These are phyloP conservation scores for Centropus bengalensis DNA, from an alignment of 2,113 vertebrate species.

Conservation along the genomic window DNA sequence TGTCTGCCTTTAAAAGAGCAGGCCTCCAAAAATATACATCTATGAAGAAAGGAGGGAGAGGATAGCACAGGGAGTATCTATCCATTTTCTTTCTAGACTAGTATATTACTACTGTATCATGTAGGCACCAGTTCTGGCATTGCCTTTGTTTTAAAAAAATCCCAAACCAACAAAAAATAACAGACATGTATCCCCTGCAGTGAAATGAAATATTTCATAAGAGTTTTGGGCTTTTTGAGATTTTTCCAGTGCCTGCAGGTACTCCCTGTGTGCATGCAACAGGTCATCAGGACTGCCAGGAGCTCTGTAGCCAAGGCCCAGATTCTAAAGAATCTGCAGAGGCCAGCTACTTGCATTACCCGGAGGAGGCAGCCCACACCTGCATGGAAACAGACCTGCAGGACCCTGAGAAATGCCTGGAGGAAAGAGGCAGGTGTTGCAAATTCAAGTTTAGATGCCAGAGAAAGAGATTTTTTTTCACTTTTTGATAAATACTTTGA, in stretches of 20 bases:
- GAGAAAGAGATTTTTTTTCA: neutral
- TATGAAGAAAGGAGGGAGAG: rapidly evolving
- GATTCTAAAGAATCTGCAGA: neutral
- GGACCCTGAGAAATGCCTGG: neutral
- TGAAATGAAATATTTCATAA: neutral
- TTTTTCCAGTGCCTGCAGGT: neutral
- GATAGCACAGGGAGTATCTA: neutral
- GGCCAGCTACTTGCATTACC: rapidly evolving
- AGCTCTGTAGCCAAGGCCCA: neutral
- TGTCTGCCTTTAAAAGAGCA: neutral
- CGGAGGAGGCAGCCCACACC: neutral
- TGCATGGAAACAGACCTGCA: neutral
- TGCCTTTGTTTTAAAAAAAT: neutral
- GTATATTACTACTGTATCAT: neutral
- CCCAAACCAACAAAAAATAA: neutral
- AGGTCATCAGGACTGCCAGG: neutral
- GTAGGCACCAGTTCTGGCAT: neutral
- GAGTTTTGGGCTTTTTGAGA: neutral
- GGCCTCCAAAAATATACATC: neutral
- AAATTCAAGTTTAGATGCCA: neutral
- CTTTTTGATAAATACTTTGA: neutral
- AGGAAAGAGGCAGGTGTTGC: neutral
- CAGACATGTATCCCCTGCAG: rapidly evolving
- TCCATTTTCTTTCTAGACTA: neutral
- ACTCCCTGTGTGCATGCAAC: rapidly evolving